Conservation (phyloP, 2,797 vertebrate species). For the Pempheris klunzingeri region DNA sequence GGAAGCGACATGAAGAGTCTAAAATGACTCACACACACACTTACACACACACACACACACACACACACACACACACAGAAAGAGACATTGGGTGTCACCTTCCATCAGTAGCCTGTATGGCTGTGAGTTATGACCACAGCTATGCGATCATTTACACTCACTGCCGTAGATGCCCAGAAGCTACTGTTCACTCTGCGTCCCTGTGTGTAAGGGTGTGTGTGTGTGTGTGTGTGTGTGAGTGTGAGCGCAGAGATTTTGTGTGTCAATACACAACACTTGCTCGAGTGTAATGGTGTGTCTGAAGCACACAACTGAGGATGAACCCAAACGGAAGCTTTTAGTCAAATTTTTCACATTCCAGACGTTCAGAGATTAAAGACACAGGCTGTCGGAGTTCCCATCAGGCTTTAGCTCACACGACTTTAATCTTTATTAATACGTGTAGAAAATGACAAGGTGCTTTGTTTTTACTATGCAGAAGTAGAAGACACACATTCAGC, state of each 20-base stretch:
- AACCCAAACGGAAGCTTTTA: not conserved
- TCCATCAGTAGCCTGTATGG: conserved; percentile 60
- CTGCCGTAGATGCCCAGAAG: conserved; percentile 54
- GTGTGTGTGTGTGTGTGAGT: conserved; percentile 16
- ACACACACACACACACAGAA: conserved; percentile 27
- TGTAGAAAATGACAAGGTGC: not conserved
- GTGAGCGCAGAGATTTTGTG: not conserved
- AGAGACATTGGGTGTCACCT: conserved; percentile 62
- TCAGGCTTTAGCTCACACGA: not conserved
- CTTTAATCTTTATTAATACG: not conserved
- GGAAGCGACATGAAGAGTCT: conserved; percentile 69
- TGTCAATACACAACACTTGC: conserved; percentile 11
- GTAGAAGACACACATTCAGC: not conserved
- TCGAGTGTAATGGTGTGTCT: not conserved
- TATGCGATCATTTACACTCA: conserved; percentile 76
- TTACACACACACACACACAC: conserved; percentile 35
- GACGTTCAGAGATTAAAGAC: not conserved
- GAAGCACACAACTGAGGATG: not conserved
- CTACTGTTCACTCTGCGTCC: conserved; percentile 21
- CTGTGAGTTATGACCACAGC: conserved; percentile 77
- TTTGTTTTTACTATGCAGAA: not conserved
- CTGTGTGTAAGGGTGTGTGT: conserved; percentile 13
- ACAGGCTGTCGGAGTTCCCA: not conserved
- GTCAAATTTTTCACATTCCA: not conserved
- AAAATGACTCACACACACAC: conserved; percentile 59